phyloP scores from a whole-genome alignment of 2,888 invertebrate species.

The Ischnus inquisitorius region DNA sequence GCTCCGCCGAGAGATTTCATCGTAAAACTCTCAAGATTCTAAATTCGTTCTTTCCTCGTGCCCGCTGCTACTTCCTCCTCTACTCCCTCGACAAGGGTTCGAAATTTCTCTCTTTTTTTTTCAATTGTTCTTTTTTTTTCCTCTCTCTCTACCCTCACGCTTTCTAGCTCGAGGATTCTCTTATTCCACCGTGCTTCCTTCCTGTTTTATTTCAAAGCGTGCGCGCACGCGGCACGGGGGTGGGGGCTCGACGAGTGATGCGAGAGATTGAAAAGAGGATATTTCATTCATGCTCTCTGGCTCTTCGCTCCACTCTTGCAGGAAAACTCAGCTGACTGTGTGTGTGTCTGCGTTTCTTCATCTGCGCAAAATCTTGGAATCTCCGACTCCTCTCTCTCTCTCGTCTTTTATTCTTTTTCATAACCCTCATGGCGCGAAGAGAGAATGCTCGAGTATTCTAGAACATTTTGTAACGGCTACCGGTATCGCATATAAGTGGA shows the following conservation, averaged over 20 bases:
- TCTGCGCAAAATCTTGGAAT: conserved; percentile 47
- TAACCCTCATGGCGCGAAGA: conserved; percentile 33
- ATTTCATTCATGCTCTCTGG: conserved; percentile 57
- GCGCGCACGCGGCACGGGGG: conserved; percentile 60
- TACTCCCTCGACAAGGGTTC: conserved; percentile 50
- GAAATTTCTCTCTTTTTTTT: conserved; percentile 49
- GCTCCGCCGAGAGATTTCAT: conserved; percentile 42
- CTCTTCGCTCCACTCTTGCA: conserved; percentile 39
- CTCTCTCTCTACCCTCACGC: conserved; percentile 48
- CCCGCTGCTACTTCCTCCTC: conserved; percentile 22
- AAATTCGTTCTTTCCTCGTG: conserved; percentile 51
- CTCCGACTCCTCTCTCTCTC: neutral
- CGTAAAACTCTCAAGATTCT: conserved; percentile 54
- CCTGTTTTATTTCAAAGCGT: conserved; percentile 67
- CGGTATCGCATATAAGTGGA: too few species aligned
- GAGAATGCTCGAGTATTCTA: neutral
- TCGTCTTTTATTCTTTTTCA: conserved; percentile 37
- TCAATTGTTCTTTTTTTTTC: conserved; percentile 42
- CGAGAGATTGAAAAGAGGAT: conserved; percentile 69
- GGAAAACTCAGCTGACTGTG: conserved; percentile 7
- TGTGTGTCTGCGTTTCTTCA: conserved; percentile 50
- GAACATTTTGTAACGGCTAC: neutral
- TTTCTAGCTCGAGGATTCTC: conserved; percentile 57
- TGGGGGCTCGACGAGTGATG: conserved; percentile 61
- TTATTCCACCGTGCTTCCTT: conserved; percentile 64